phyloP scores from a whole-genome alignment of 2,113 vertebrate genomes.

The Bubo scandiacus region DNA sequence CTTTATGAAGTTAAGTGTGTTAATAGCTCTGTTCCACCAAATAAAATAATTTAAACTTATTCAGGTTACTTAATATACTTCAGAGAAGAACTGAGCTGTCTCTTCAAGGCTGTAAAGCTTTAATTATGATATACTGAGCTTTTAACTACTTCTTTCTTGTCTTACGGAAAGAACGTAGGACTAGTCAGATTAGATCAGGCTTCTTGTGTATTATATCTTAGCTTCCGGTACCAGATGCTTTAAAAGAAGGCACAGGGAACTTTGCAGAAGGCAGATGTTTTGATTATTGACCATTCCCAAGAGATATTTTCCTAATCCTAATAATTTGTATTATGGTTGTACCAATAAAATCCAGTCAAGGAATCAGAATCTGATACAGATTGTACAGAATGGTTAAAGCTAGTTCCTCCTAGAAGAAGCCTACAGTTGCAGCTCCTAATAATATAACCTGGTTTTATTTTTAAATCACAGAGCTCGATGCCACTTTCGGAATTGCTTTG shows the following conservation, averaged over 20 bases:
- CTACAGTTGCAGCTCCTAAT: background rate
- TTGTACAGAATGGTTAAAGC: background rate
- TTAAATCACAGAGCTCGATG: background rate
- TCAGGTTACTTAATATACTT: background rate
- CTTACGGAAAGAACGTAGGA: background rate
- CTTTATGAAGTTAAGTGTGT: background rate
- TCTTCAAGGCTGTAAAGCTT: background rate
- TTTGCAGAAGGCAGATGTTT: background rate
- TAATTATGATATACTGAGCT: background rate
- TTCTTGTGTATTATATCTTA: background rate
- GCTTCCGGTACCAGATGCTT: background rate
- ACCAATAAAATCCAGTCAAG: background rate
- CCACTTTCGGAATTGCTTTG: background rate
- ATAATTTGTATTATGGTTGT: background rate
- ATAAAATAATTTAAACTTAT: background rate
- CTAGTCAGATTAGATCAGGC: background rate
- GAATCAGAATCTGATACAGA: background rate
- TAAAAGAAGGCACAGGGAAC: background rate
- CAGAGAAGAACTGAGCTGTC: background rate
- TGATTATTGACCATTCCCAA: background rate
- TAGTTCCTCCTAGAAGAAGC: background rate
- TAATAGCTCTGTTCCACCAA: background rate
- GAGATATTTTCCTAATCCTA: background rate
- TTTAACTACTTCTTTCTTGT: background rate
- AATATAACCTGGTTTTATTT: background rate